Evolutionary conservation across 2,888 invertebrate genomes (phyloP).

Genomic region (Drosophila tanythrix): DNA sequence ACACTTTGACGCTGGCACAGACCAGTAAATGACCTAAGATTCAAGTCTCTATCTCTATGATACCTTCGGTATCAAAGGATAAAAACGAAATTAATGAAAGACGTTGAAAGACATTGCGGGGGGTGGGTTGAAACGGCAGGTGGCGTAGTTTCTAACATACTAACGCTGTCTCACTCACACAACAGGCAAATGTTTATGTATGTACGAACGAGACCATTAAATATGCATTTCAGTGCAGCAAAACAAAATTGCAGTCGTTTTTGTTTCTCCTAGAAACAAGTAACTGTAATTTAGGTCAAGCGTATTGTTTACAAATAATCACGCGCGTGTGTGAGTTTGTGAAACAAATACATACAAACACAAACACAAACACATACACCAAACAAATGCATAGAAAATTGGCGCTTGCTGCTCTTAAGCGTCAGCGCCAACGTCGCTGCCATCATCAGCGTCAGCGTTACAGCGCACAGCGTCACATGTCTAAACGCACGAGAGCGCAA

Average conservation of each 20-base stretch:
- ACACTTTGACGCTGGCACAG: no score
- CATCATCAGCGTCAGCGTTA: constrained; percentile 14
- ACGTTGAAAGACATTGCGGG: neutral
- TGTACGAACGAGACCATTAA: constrained; percentile 37
- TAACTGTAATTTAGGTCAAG: constrained; percentile 84
- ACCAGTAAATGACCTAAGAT: no score
- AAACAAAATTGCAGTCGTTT: constrained; percentile 55
- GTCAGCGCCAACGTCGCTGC: constrained; percentile 33
- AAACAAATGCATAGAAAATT: constrained; percentile 31
- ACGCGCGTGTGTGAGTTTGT: constrained; percentile 52
- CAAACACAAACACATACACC: constrained; percentile 19
- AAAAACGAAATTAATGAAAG: neutral
- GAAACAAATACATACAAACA: constrained; percentile 19
- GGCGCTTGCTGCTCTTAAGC: constrained; percentile 44
- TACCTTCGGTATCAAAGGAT: neutral
- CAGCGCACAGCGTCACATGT: constrained; percentile 39
- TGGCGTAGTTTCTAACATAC: constrained; percentile 41
- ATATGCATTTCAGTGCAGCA: constrained; percentile 65
- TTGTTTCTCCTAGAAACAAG: constrained; percentile 73
- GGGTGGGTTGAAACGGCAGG: constrained; percentile 39
- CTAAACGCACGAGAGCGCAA: constrained; percentile 15
- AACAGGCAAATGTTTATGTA: constrained; percentile 2
- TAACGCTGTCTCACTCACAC: constrained; percentile 1
- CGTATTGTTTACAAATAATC: constrained; percentile 85
- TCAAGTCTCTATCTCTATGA: no score